Evolutionary conservation across 2,113 vertebrate species (phyloP).

Genomic region (Dinomys branickii): DNA sequence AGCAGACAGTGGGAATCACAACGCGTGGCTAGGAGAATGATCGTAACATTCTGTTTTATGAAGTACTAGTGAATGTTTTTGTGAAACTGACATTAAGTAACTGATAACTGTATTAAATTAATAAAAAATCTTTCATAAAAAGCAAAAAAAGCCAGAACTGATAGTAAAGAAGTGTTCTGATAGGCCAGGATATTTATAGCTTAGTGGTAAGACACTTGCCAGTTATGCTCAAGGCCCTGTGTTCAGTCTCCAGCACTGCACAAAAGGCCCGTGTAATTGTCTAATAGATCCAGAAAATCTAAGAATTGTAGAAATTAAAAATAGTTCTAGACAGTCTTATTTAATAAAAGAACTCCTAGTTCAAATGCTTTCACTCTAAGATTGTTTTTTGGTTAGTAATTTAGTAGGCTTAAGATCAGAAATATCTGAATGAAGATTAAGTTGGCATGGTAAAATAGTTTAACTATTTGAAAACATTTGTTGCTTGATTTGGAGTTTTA

Average conservation of each 20-base stretch:
- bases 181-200: neutral
- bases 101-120: conserved; percentile 14
- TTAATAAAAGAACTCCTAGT: conserved; percentile 17
- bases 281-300: conserved; percentile 7
- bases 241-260: neutral
- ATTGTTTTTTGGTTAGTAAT: conserved; percentile 8
- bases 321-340: neutral
- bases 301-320: conserved; percentile 42
- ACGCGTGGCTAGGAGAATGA: neutral
- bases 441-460: neutral
- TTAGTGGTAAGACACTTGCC: neutral
- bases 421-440: neutral
- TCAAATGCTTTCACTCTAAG: conserved; percentile 38
- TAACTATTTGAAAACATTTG: neutral
- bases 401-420: conserved; percentile 29
- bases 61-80: conserved; percentile 42
- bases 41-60: conserved; percentile 31
- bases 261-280: neutral
- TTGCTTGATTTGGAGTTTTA: conserved; percentile 32
- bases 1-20: neutral
- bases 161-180: neutral
- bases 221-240: neutral
- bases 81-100: conserved; percentile 39
- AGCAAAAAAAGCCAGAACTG: neutral
- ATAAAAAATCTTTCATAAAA: conserved; percentile 51